Percentiles rank a stretch among this genome's conserved stretches.
Evolutionary conservation across 1,140 invertebrate species (phyloP).

Genomic region (Meteorus sp.): DNA sequence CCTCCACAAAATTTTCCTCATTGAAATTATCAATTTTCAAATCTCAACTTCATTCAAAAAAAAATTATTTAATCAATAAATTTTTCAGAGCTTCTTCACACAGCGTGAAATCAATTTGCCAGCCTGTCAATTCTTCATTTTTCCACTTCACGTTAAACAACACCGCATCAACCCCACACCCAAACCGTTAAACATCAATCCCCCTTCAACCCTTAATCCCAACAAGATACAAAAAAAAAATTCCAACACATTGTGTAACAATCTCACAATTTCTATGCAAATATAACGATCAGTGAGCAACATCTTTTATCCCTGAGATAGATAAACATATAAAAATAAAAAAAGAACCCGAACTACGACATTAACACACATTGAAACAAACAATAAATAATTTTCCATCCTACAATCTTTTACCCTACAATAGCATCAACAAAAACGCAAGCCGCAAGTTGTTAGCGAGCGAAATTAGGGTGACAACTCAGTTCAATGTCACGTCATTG

Average conservation of each 20-base stretch:
- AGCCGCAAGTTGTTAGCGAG: background rate
- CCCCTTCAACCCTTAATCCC: too few relatives aligned
- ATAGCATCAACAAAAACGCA: too few relatives aligned
- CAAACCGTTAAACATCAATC: too few relatives aligned
- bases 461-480: conserved; percentile 15
- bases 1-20: too few relatives aligned
- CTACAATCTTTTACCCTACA: background rate
- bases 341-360: background rate
- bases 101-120: too few relatives aligned
- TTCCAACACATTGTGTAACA: conserved; percentile 32
- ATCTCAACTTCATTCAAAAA: too few relatives aligned
- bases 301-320: conserved; percentile 15
- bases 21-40: too few relatives aligned
- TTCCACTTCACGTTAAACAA: too few relatives aligned
- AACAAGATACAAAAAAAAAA: conserved; percentile 7
- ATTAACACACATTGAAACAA: background rate
- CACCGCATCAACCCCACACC: too few relatives aligned
- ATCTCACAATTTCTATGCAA: conserved; percentile 49
- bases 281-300: conserved; percentile 29
- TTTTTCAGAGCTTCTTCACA: too few relatives aligned
- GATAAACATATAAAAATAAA: background rate
- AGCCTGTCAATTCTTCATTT: too few relatives aligned
- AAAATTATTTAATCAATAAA: too few relatives aligned
- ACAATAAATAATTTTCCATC: background rate
- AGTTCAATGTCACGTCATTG: conserved; percentile 18